phyloP scores from a whole-genome alignment of 2,797 vertebrate species.

The Meda fulgida region DNA sequence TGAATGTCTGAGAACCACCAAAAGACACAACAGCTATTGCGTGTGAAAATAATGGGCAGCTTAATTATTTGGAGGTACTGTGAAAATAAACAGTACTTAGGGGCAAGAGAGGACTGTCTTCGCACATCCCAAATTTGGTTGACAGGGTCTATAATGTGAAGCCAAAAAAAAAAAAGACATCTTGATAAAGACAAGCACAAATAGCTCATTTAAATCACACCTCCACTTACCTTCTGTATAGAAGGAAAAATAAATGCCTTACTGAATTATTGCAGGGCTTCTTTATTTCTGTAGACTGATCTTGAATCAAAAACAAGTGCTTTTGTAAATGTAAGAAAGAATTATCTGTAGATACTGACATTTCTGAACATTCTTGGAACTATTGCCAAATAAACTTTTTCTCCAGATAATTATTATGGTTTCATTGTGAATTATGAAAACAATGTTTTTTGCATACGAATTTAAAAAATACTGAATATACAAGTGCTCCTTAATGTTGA shows the following conservation, averaged over 20 bases:
- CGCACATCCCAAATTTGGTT: slow-evolving; percentile 20
- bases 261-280: not conserved
- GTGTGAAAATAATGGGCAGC: not conserved
- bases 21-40: not conserved
- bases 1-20: not conserved
- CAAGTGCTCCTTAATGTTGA: no score
- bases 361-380: not conserved
- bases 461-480: no score
- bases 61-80: not conserved
- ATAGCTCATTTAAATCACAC: not conserved
- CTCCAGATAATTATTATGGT: not conserved
- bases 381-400: slow-evolving; percentile 39
- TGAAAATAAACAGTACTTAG: not conserved
- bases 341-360: slow-evolving; percentile 20
- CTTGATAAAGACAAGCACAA: slow-evolving; percentile 32
- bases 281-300: not conserved
- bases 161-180: not conserved
- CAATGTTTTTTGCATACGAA: not conserved
- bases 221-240: slow-evolving; percentile 1
- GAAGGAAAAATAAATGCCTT: not conserved
- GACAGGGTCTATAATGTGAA: slow-evolving; percentile 28
- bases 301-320: not conserved
- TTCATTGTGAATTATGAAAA: not conserved
- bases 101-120: not conserved
- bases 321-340: not conserved